Evolutionary conservation across 2,888 invertebrate species (phyloP), one percentile per base, ranked within the genome.

Genomic region (Diadromus collaris): DNA sequence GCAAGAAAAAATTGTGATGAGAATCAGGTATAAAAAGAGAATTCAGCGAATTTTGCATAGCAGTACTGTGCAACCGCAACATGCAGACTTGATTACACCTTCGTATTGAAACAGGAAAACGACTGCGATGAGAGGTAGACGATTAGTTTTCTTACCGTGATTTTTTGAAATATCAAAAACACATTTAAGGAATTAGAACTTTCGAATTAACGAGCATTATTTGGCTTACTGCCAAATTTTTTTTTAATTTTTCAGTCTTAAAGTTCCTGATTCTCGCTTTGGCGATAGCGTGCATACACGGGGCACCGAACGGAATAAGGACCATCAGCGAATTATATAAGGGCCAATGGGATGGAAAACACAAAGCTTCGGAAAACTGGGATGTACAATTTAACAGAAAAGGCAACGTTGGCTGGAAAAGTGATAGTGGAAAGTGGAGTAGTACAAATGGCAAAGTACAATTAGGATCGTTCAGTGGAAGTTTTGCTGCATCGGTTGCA

Each of bases 61-160:
- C 63, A 77, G 68, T 68, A 56, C 63, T 29, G 27, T 67, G 72
- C 61, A 10, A 70, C 6, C 19, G 46, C 54, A 54, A 34, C 67
- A 67, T 54, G 61, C 54, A 19, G 46, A 38, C 44, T 34, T 54
- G 34, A 56, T 46, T 63, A 56, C 24, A 48, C 21, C n/a, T 16
- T 29, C 7, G 9, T 27, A 13, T 41, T 46, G n/a, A 68, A 38
- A n/a, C 10, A 41, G 38, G 5, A 19, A 56, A 19, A 27, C 63
- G 38, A 64, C 56, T 56, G 48, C 72, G 44, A 77, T 77, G 77
- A 63, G 38, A 77, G 77, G 77, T 77, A 77, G 38, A 61, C 34
- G n/a, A 13, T 10, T 16, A 64, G 56, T 9, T 51, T 38, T 7
- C 27, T 46, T 10, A 63, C 21, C 34, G 10, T 51, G 2, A 24